These are phyloP conservation scores for Sceliomorpha sp. DNA, from an alignment of 2,888 invertebrate genomes.

Conservation along the genomic window DNA sequence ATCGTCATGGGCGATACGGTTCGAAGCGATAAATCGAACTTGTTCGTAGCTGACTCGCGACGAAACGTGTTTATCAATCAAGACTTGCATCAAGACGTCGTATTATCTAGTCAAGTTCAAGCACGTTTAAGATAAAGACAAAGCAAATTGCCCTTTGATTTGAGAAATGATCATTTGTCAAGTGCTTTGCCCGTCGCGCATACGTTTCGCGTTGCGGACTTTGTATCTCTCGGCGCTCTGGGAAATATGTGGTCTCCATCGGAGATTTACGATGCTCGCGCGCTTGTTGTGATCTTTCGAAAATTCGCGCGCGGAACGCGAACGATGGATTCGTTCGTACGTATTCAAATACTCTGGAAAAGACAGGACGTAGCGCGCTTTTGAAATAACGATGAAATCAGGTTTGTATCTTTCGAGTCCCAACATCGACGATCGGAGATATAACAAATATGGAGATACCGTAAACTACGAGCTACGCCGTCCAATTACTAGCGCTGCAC, in stretches of 20 bases:
- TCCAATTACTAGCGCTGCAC: too few relatives aligned
- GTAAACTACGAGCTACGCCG: too few relatives aligned
- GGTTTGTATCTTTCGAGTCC: too few relatives aligned
- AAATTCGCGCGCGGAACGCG: constrained; percentile 4
- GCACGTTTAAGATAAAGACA: constrained; percentile 19
- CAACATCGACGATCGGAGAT: too few relatives aligned
- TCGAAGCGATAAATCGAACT: too few relatives aligned
- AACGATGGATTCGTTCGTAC: constrained; percentile 7
- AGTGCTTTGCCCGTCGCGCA: constrained; percentile 8
- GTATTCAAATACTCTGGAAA: constrained; percentile 1
- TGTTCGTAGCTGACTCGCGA: too few relatives aligned
- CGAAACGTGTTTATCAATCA: constrained; percentile 1
- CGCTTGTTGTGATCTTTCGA: constrained; percentile 10
- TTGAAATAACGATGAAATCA: too few relatives aligned
- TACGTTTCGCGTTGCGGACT: constrained; percentile 11
- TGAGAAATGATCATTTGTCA: constrained; percentile 29
- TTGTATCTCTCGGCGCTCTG: constrained; percentile 9
- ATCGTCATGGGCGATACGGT: too few relatives aligned
- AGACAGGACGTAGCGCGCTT: neutral
- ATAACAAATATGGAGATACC: too few relatives aligned
- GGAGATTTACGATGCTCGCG: constrained; percentile 17
- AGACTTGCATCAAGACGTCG: neutral
- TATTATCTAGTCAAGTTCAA: neutral
- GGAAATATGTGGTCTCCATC: constrained; percentile 19
- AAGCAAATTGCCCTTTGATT: constrained; percentile 27